phyloP scores from a whole-genome alignment of 2,888 invertebrate genomes.

The Phasia obesa region DNA sequence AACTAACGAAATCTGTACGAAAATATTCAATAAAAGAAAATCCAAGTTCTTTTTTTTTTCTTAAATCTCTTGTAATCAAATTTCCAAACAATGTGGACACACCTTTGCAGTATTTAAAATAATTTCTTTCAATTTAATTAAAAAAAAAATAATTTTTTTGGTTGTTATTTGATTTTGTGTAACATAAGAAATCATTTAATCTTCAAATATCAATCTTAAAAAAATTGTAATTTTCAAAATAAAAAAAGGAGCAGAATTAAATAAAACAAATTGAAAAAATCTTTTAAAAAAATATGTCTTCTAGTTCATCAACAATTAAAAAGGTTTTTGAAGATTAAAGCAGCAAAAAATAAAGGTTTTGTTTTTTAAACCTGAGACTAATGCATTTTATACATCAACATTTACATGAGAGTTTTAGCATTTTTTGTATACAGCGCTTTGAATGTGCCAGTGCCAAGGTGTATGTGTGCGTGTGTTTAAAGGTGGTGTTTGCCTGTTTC shows the following conservation, averaged over 20 bases:
- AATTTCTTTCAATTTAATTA: conserved; percentile 30
- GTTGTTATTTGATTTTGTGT: conserved; percentile 37
- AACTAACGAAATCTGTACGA: conserved; percentile 34
- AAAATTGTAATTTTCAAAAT: conserved; percentile 66
- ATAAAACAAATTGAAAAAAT: conserved; percentile 23
- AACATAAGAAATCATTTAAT: conserved; percentile 65
- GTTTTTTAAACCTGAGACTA: conserved; percentile 59
- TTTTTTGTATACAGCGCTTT: conserved; percentile 4
- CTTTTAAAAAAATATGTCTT: conserved; percentile 60
- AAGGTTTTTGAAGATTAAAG: conserved; percentile 63
- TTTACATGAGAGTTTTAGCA: conserved; percentile 9
- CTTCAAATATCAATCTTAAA: conserved; percentile 70
- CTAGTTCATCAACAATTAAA: conserved; percentile 70
- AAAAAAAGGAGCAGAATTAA: conserved; percentile 55
- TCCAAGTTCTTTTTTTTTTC: not conserved
- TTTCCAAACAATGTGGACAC: conserved; percentile 65
- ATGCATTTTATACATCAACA: conserved; percentile 64
- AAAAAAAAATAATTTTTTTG: conserved; percentile 5
- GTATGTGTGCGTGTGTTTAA: conserved; percentile 4
- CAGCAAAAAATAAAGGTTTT: conserved; percentile 44
- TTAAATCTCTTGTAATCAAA: conserved; percentile 61
- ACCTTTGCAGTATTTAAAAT: conserved; percentile 62
- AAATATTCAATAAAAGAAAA: conserved; percentile 32
- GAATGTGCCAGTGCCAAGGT: not conserved
- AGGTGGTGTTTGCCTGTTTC: conserved; percentile 29